These are phyloP conservation scores for Phalacrocorax aristotelis DNA, from an alignment of 2,113 vertebrate species.

Conservation along the genomic window DNA sequence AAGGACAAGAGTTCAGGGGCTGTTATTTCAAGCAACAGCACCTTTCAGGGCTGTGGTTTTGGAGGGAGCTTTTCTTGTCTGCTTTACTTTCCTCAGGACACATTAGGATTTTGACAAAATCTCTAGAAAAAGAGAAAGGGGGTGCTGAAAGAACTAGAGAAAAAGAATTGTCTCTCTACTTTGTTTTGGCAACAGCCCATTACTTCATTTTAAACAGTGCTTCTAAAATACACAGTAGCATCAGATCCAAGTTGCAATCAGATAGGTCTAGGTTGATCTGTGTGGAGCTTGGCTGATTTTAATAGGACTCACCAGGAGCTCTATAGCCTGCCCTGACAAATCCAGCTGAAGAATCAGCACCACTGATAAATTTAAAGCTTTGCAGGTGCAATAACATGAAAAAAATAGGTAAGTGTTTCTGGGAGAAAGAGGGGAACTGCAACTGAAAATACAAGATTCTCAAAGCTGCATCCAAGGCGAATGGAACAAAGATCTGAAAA, in stretches of 20 bases:
- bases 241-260: background rate
- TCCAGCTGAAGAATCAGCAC: background rate
- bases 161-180: background rate
- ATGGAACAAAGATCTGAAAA: conserved; percentile 20
- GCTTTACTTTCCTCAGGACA: background rate
- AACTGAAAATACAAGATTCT: background rate
- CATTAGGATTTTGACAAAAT: background rate
- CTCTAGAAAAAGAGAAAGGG: background rate
- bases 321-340: background rate
- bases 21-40: background rate
- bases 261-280: background rate
- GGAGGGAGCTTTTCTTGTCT: background rate
- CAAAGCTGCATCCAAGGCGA: background rate
- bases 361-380: background rate
- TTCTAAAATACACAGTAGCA: background rate
- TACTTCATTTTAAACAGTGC: background rate
- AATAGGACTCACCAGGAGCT: background rate
- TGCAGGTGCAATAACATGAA: background rate
- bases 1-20: background rate
- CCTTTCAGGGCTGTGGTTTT: background rate
- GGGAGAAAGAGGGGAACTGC: background rate
- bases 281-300: background rate
- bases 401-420: background rate
- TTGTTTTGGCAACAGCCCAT: background rate
- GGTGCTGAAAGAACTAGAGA: background rate